Evolutionary conservation across 2,888 invertebrate species (phyloP).

Genomic region (Augiades crinisus): DNA sequence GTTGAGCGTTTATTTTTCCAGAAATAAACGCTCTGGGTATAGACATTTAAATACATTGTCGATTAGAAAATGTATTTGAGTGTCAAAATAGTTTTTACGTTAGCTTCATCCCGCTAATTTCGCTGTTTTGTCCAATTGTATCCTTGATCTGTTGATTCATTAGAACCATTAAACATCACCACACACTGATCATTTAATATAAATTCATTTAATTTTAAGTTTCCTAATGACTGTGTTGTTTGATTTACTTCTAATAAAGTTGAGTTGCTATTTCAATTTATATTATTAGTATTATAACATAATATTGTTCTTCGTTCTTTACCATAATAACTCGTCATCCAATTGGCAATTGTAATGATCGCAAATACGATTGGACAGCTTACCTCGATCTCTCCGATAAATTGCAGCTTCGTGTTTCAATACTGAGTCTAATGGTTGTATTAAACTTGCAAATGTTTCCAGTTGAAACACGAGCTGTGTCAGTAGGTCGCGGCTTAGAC

Average conservation of each 20-base stretch:
- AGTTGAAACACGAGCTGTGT: slow-evolving; percentile 43
- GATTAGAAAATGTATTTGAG: slow-evolving; percentile 7
- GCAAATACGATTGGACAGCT: slow-evolving; percentile 21
- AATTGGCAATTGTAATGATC: slow-evolving; percentile 5
- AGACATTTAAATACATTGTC: slow-evolving; percentile 1
- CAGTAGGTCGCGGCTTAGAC: slow-evolving; percentile 41
- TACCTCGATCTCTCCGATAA: slow-evolving; percentile 10
- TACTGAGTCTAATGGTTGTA: slow-evolving; percentile 26
- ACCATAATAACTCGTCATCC: slow-evolving; percentile 15
- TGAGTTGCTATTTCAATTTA: neutral
- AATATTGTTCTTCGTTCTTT: slow-evolving; percentile 9
- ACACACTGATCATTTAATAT: neutral
- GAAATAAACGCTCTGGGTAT: neutral
- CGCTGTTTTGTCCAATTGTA: slow-evolving; percentile 15
- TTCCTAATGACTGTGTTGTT: neutral
- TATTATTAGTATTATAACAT: neutral
- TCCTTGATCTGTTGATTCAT: neutral
- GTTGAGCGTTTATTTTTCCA: neutral
- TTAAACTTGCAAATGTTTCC: slow-evolving; percentile 36
- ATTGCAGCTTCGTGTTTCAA: slow-evolving; percentile 23
- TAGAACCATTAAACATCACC: neutral
- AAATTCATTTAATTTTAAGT: slow-evolving; percentile 3
- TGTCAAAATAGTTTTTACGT: neutral
- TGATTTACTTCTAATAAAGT: slow-evolving; percentile 3
- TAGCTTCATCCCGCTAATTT: neutral